Evolutionary conservation across 2,113 vertebrate species (phyloP), one percentile per base, ranked within the genome.

Genomic region (Castor canadensis): DNA sequence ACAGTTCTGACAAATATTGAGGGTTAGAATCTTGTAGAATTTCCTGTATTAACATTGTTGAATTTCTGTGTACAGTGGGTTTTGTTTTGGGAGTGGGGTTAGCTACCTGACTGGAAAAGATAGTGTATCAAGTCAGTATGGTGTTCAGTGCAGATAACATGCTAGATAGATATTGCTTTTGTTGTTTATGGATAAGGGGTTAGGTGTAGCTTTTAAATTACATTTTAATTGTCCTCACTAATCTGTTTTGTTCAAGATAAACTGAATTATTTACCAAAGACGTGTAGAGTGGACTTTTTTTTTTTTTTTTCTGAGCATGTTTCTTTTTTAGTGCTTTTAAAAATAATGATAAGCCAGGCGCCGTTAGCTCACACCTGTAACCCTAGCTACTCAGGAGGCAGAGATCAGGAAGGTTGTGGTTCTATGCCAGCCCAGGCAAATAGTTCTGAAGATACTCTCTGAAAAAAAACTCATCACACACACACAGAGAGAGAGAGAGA

Each of bases 121-220:
- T 96, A 96, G 76, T 17, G 58, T 95, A 45, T 64, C 60, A 86
- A 96, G 94, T 96, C 86, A 86, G 76, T 94, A 69, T 95, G 93
- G 76, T n/a, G n/a, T n/a, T 95, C 0, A 1, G 2, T 81, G 54
- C 67, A 96, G 96, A 96, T 98, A 96, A 96, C 58, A 93, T 87
- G 30, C 35, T 89, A 43, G 87, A 58, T 73, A 93, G 87, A 90
- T 96, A 95, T 89, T 97, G 79, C 75, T 90, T 95, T 43, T 83
- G 73, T 66, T 94, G 40, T 94, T 97, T 94, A 93, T 96, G 89
- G 64, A 73, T 86, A n/a, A 52, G 1, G 30, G 26, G 38, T 93
- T 93, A n/a, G 67, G 47, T 88, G 28, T 30, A 40, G 24, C 54
- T 91, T 97, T 89, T 90, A 82, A 90, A 28, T 89, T 93, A 32